Base-by-base conservation (phyloP, 2,797 vertebrate species). In the Sarcoramphus papa region DNA sequence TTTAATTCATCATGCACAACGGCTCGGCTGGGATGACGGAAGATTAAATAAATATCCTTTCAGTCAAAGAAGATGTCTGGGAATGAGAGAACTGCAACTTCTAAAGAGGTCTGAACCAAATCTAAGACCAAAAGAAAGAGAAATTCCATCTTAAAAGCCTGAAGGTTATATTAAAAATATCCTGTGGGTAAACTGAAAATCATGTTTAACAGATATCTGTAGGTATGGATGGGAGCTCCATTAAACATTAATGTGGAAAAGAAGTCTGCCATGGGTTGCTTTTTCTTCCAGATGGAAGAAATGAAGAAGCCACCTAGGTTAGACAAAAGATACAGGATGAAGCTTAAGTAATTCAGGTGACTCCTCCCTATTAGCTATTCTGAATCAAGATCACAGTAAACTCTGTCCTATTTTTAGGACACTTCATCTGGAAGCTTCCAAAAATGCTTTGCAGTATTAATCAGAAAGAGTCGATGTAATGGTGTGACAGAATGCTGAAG, bases 41-140 rank as follows among this genome's bases (percentile, higher is more conserved):
- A 89, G 86, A 88, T 54, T 88, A 94, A 76, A 37, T 85, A 75
- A 37, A 37, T 37, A 37, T 37, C 37, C 37, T 37, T 37, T 80
- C 86, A 88, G 69, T 60, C 53, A 91, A 73, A 60, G 72, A 91
- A 56, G 43, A 57, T 48, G 53, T 50, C 28, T 84, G 80, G 45
- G 37, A 95, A 81, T 0, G 0, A 72, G 31, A 74, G 57, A 92
- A 79, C 24, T 19, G 12, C 37, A 74, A 35, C 57, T 84, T 95
- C 69, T 90, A 31, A 94, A 90, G 79, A 84, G 33, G 51, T 60
- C 90, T 83, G 40, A 95, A 92, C 30, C 43, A 96, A 96, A 95
- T 70, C 77, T 87, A 85, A 95, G 89, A 97, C 88, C 68, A 95
- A 95, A 96, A 92, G 72, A 63, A 93, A 70, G 14, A 84, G 14